A percentile compares a stretch with the other conserved stretches of the same genome.
Evolutionary conservation across 2,113 vertebrate genomes (phyloP).

Genomic region (Nesoenas mayeri): DNA sequence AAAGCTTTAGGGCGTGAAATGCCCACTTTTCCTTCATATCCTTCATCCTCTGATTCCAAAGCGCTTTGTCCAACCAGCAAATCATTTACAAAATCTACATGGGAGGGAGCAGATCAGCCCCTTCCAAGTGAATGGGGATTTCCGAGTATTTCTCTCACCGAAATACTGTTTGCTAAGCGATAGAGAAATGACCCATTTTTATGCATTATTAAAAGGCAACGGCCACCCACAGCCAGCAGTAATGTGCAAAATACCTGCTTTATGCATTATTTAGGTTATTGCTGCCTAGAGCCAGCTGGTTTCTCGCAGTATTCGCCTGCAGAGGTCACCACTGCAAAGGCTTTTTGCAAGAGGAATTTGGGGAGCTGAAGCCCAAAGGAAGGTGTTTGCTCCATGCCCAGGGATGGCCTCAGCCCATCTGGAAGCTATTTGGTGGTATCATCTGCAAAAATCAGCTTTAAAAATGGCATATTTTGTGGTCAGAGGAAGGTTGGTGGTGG

Average conservation of each 20-base stretch:
- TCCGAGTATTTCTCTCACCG: not conserved
- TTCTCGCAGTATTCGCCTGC: not conserved
- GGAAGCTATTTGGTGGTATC: fast-evolving
- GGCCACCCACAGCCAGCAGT: not conserved
- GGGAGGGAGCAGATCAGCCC: not conserved
- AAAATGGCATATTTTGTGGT: not conserved
- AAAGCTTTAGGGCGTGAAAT: fast-evolving
- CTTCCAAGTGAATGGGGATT: fast-evolving
- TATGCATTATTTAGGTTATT: not conserved
- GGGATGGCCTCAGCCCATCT: not conserved
- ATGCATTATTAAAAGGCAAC: not conserved
- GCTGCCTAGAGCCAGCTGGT: not conserved
- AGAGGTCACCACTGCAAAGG: conserved; percentile 18
- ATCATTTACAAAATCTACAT: fast-evolving
- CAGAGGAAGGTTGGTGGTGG: not conserved
- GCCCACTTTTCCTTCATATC: not conserved
- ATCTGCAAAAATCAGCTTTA: not conserved
- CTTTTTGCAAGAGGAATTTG: not conserved
- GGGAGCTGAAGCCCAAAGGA: not conserved
- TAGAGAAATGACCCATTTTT: not conserved
- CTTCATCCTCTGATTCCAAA: not conserved
- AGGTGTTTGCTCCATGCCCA: not conserved
- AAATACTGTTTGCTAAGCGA: not conserved
- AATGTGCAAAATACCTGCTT: fast-evolving
- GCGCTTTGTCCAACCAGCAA: not conserved